Conservation (phyloP, 2,797 vertebrate species). For the Scyliorhinus canicula region DNA sequence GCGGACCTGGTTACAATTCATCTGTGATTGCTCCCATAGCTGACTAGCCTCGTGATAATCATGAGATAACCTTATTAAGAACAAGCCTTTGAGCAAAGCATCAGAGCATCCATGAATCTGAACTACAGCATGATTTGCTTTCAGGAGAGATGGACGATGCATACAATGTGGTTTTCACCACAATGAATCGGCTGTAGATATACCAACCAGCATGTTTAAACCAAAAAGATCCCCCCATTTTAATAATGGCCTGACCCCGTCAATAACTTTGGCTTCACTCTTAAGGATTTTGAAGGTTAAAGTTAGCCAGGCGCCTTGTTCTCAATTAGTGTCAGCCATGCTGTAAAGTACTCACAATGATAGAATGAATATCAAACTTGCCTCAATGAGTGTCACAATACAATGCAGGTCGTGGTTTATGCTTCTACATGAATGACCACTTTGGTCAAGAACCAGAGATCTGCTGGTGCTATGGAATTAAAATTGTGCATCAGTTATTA, state of each 20-base stretch:
- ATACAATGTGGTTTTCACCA: not conserved
- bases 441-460: not conserved
- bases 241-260: not conserved
- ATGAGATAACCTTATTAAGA: not conserved
- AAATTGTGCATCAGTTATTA: not conserved
- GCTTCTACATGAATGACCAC: not conserved
- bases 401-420: not conserved
- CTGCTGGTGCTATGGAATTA: not conserved
- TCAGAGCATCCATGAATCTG: not conserved
- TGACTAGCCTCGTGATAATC: not conserved
- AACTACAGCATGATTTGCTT: not conserved
- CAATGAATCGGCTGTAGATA: not conserved
- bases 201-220: not conserved
- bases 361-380: not conserved
- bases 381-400: not conserved
- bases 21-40: not conserved
- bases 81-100: not conserved
- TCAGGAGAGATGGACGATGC: not conserved
- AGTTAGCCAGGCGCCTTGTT: not conserved
- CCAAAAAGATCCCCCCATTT: not conserved
- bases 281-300: not conserved
- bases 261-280: not conserved
- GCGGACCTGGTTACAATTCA: not conserved
- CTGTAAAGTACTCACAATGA: not conserved
- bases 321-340: not conserved